phyloP scores from a whole-genome alignment of 2,888 invertebrate species.

The Microplitis deprimator region DNA sequence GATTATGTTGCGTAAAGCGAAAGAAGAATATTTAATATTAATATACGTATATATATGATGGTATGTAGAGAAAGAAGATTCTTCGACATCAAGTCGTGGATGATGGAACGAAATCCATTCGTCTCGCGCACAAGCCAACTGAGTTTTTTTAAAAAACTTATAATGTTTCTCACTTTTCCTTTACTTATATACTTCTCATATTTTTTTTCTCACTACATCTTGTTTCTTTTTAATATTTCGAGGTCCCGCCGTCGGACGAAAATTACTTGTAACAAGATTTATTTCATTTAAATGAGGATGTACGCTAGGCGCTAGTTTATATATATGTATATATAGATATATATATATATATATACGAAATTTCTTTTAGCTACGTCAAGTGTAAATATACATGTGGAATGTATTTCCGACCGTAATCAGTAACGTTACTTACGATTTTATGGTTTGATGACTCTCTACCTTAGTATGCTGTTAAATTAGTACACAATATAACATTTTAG shows the following conservation, averaged over 20 bases:
- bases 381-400: conserved; percentile 36
- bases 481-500: background rate
- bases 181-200: conserved; percentile 18
- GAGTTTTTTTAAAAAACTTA: conserved; percentile 23
- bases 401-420: conserved; percentile 32
- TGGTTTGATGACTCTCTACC: conserved; percentile 8
- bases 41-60: background rate
- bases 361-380: conserved; percentile 13
- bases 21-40: no score
- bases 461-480: background rate
- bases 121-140: conserved; percentile 55
- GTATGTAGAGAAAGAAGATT: conserved; percentile 29
- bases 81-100: conserved; percentile 46
- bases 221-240: conserved; percentile 46
- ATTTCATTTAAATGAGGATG: conserved; percentile 69
- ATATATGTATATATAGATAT: conserved; percentile 13
- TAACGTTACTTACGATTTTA: background rate
- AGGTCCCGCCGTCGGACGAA: conserved; percentile 53
- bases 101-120: conserved; percentile 62
- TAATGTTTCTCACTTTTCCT: conserved; percentile 39
- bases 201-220: conserved; percentile 21
- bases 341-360: background rate
- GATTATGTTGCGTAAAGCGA: conserved; percentile 35
- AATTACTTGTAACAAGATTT: conserved; percentile 68
- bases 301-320: conserved; percentile 55